A percentile compares a stretch with the other conserved stretches of the same genome.
These are phyloP conservation scores for Tarsius wallacei DNA, from an alignment of 2,797 vertebrate genomes.

Conservation along the genomic window DNA sequence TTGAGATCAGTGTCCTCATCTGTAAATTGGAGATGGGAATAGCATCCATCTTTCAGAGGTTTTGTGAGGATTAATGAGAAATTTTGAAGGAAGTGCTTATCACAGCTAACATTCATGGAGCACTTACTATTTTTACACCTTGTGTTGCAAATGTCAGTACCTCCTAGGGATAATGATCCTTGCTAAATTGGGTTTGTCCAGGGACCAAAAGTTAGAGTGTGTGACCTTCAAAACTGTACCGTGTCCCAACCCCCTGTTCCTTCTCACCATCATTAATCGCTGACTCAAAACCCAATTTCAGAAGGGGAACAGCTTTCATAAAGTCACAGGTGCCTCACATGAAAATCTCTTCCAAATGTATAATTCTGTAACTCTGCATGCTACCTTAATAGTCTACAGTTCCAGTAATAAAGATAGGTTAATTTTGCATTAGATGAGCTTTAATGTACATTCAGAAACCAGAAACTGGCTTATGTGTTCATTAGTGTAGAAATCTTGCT, in stretches of 20 bases:
- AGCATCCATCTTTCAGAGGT: not conserved
- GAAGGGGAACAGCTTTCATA: constrained; percentile 54
- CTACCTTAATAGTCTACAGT: constrained; percentile 82
- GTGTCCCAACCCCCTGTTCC: constrained; percentile 15
- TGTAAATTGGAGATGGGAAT: not conserved
- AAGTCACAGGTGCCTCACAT: constrained; percentile 76
- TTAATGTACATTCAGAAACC: constrained; percentile 82
- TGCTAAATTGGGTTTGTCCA: constrained; percentile 73
- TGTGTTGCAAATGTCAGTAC: constrained; percentile 80
- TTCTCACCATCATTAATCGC: constrained; percentile 66
- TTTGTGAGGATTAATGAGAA: constrained; percentile 73
- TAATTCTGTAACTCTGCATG: constrained; percentile 82
- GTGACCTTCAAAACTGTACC: constrained; percentile 76
- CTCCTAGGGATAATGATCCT: constrained; percentile 74
- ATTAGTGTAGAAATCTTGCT: constrained; percentile 82
- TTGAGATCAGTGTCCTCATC: not conserved
- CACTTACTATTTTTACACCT: constrained; percentile 72
- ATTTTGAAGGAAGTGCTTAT: constrained; percentile 48
- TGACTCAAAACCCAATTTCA: constrained; percentile 76
- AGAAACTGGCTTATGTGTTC: constrained; percentile 84
- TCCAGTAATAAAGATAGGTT: constrained; percentile 87
- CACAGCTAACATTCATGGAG: constrained; percentile 71
- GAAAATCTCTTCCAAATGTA: constrained; percentile 82
- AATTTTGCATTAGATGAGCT: constrained; percentile 86
- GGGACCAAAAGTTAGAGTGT: constrained; percentile 69